Percentiles rank a stretch among this genome's conserved stretches.
Evolutionary conservation across 1,140 invertebrate species (phyloP).

Genomic region (Pachypsylla venusta): DNA sequence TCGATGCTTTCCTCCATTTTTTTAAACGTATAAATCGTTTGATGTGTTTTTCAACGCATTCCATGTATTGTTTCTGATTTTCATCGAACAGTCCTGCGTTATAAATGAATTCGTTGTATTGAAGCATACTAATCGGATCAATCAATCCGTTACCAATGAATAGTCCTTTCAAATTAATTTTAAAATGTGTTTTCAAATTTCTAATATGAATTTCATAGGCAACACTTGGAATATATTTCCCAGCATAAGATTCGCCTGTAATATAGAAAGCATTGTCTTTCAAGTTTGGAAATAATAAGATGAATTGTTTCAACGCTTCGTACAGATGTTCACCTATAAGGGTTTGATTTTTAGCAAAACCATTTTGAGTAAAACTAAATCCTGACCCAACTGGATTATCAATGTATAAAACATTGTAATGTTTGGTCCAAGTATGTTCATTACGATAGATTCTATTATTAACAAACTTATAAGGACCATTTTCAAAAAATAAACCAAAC

Average conservation of each 20-base stretch:
- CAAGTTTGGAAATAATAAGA: slow-evolving; percentile 50
- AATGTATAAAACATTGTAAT: slow-evolving; percentile 43
- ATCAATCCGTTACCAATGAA: slow-evolving; percentile 50
- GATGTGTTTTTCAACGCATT: slow-evolving; percentile 25
- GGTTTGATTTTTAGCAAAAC: slow-evolving; percentile 48
- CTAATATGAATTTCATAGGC: slow-evolving; percentile 56
- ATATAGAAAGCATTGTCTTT: slow-evolving; percentile 53
- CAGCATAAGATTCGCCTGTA: slow-evolving; percentile 74
- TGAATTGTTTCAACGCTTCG: slow-evolving; percentile 40
- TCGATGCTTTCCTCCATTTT: background rate
- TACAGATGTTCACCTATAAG: slow-evolving; percentile 29
- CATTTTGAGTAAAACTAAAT: slow-evolving; percentile 50
- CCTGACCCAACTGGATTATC: slow-evolving; percentile 41
- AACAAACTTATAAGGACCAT: slow-evolving; percentile 33
- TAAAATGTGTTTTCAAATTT: slow-evolving; percentile 19
- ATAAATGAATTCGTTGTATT: slow-evolving; percentile 48
- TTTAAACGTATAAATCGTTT: background rate
- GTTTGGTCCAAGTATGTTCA: slow-evolving; percentile 17
- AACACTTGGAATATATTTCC: slow-evolving; percentile 68
- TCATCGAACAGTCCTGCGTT: slow-evolving; percentile 45
- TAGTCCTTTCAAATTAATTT: slow-evolving; percentile 31
- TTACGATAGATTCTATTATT: slow-evolving; percentile 26
- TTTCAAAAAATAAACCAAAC: slow-evolving; percentile 64
- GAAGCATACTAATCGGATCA: slow-evolving; percentile 44
- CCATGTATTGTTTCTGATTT: slow-evolving; percentile 24